Percentiles rank a stretch among this genome's conserved stretches.
These are phyloP conservation scores for Caenorhabditis afra DNA, from an alignment of 2,888 invertebrate species.

Conservation along the genomic window DNA sequence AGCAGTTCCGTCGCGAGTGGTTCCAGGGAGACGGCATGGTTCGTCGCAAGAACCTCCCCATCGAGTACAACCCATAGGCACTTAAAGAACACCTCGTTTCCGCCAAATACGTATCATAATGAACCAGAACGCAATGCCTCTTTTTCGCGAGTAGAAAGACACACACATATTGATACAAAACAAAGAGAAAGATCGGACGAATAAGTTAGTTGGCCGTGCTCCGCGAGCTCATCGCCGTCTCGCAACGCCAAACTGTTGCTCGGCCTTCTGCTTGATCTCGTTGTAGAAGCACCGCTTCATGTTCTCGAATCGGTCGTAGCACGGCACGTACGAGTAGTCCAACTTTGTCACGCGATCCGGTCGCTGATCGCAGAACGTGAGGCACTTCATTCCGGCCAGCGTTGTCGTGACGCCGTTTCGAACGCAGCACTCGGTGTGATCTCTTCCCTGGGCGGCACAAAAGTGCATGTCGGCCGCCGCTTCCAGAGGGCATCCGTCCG, in stretches of 20 bases:
- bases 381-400: conserved; percentile 76
- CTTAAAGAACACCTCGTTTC: too few species aligned
- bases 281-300: conserved; percentile 79
- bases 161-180: too few species aligned
- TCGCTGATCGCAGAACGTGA: conserved; percentile 76
- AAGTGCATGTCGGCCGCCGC: conserved; percentile 79
- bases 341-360: conserved; percentile 76
- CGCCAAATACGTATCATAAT: too few species aligned
- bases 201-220: too few species aligned
- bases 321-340: conserved; percentile 76
- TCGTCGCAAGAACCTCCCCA: conserved; percentile 69
- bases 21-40: conserved; percentile 74
- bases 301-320: conserved; percentile 74
- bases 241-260: conserved; percentile 67
- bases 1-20: conserved; percentile 73
- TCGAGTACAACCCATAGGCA: conserved; percentile 60
- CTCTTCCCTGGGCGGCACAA: conserved; percentile 75
- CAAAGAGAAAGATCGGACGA: too few species aligned
- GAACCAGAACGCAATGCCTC: too few species aligned
- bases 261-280: conserved; percentile 74
- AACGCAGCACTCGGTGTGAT: conserved; percentile 71
- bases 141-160: too few species aligned
- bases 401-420: conserved; percentile 75
- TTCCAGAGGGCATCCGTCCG: conserved; percentile 77
- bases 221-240: conserved; percentile 4